Evolutionary conservation across 2,113 vertebrate species (phyloP).

Genomic region (Aramus guarauna): DNA sequence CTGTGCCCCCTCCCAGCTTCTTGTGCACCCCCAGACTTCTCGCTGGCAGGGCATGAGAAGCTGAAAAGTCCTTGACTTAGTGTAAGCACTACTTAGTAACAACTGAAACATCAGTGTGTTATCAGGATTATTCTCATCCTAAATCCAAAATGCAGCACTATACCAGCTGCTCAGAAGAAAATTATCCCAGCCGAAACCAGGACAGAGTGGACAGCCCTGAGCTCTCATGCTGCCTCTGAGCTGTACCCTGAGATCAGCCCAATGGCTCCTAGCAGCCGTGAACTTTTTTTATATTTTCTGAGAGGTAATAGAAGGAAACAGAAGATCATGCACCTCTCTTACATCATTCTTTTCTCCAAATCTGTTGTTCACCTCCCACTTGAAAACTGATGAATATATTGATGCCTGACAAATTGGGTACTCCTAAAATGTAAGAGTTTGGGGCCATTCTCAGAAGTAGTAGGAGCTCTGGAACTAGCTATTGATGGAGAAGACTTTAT

Average conservation of each 20-base stretch:
- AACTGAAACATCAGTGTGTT: too few relatives aligned
- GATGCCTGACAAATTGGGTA: neutral
- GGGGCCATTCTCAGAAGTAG: neutral
- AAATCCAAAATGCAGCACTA: too few relatives aligned
- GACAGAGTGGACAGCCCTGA: neutral
- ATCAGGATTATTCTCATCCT: too few relatives aligned
- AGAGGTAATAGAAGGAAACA: neutral
- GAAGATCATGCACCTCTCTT: neutral
- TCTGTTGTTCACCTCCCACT: neutral
- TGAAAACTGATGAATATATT: neutral
- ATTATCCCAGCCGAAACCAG: too few relatives aligned
- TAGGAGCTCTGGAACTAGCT: neutral
- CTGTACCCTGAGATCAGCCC: neutral
- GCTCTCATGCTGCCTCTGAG: neutral
- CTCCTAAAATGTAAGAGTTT: neutral
- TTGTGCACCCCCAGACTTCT: too few relatives aligned
- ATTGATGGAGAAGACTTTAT: neutral
- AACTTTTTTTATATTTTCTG: neutral
- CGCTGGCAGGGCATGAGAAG: too few relatives aligned
- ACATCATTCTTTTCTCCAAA: neutral
- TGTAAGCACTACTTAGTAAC: too few relatives aligned
- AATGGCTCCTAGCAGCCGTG: neutral
- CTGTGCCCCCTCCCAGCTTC: too few relatives aligned
- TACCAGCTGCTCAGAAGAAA: too few relatives aligned
- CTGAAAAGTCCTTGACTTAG: too few relatives aligned